Percentiles rank a stretch among this genome's conserved stretches.
Conservation (phyloP, 1,140 invertebrate species). For the Drosophila mayri region DNA sequence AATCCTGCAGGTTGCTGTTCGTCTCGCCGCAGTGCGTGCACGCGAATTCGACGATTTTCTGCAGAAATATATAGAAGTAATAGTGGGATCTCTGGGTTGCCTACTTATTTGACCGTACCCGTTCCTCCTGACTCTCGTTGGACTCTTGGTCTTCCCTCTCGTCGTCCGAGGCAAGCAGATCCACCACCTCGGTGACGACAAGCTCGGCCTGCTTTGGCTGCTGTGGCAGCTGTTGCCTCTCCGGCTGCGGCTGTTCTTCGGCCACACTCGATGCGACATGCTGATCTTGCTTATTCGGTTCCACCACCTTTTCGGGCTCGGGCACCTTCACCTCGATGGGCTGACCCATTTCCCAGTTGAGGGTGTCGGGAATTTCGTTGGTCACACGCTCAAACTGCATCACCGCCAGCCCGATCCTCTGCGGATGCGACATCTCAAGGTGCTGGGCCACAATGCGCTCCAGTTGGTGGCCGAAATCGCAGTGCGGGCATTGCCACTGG, state of each 20-base stretch:
- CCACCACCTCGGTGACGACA: slow-evolving; percentile 39
- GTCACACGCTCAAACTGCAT: slow-evolving; percentile 44
- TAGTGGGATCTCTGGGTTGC: no score
- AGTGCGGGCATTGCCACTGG: slow-evolving; percentile 51
- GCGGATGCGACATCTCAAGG: slow-evolving; percentile 5
- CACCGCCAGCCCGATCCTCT: slow-evolving; percentile 2
- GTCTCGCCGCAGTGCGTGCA: slow-evolving; percentile 51
- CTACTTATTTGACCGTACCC: background rate
- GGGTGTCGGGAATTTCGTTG: slow-evolving; percentile 33
- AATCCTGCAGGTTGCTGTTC: slow-evolving; percentile 10
- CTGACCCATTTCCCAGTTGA: slow-evolving; percentile 30
- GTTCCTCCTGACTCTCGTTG: slow-evolving; percentile 3
- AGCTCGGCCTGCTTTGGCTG: background rate
- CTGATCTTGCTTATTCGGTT: background rate
- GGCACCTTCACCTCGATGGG: background rate
- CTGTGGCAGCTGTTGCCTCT: background rate
- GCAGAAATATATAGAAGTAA: background rate
- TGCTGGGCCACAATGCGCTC: slow-evolving; percentile 34
- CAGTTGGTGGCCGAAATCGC: background rate
- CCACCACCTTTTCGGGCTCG: background rate
- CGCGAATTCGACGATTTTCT: slow-evolving; percentile 43
- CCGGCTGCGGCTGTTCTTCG: background rate
- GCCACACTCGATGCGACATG: background rate
- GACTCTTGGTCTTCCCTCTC: slow-evolving; percentile 12
- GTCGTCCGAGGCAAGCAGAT: slow-evolving; percentile 55